Evolutionary conservation across 2,797 vertebrate genomes (phyloP), one percentile per base, ranked within the genome.

Genomic region (Schizopygopsis malacanthus): DNA sequence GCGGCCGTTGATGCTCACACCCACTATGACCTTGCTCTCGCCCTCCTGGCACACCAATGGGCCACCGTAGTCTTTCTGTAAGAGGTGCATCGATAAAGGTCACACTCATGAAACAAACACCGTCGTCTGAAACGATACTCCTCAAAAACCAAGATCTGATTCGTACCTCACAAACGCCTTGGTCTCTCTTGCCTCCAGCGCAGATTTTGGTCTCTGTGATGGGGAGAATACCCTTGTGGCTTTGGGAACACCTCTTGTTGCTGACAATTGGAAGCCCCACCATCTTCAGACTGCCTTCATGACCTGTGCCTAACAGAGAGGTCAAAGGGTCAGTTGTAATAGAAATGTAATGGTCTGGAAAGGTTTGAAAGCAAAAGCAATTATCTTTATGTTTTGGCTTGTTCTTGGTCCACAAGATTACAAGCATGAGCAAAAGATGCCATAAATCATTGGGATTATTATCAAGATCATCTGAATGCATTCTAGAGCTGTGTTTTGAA

Each of bases 1-100:
- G 0, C 98, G 96, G 77, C 98, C 96, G 83, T 98, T 98, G 88
- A 99, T 96, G 90, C 98, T 99, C 78, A 99, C 97, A 3, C 98
- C 98, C 28, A 96, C 90, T 15, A 99, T 95, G 84, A 99, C 96
- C 91, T 96, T 97, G 90, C 96, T 96, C 75, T 97, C 96, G 25
- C 97, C 96, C 77, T 98, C 97, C 90, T 97, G 97, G 90, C 98
- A 99, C 70, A 99, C 95, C 91, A 99, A 89, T 0, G 98, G 98
- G 43, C 98, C 98, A 1, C 98, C 98, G 3, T 99, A 97, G 94
- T 99, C 98, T 86, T 95, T 91, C 98, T 99, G 94, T 71, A 79
- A 84, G 39, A 86, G 15, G 7, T 72, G 4, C 86, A 61, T 9
- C 2, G 54, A 52, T n/a, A 63, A 0, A 39, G 28, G 13, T 81